Evolutionary conservation across 1,140 invertebrate genomes (phyloP).

Genomic region (Apolygus lucorum): DNA sequence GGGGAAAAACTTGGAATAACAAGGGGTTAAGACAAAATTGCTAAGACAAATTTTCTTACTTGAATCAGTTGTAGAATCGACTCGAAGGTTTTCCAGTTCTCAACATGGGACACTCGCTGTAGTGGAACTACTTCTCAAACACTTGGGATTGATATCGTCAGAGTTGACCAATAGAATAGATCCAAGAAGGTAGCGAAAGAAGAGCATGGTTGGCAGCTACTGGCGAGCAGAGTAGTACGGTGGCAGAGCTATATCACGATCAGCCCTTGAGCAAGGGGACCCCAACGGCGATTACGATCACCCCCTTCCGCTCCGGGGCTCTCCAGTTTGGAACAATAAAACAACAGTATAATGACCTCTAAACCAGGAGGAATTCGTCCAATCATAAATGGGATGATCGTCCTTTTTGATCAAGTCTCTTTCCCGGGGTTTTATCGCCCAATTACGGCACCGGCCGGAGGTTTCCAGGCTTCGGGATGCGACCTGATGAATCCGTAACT

Average conservation of each 20-base stretch:
- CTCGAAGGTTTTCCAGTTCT: no score
- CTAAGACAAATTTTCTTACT: no score
- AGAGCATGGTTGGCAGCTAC: no score
- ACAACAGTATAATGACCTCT: background rate
- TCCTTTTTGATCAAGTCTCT: background rate
- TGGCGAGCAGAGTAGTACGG: background rate
- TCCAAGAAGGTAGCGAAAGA: no score
- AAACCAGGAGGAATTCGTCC: background rate
- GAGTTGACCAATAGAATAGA: no score
- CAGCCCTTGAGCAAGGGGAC: background rate
- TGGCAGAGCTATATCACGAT: background rate
- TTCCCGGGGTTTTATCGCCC: background rate
- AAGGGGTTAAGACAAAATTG: no score
- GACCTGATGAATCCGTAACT: background rate
- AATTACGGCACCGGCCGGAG: background rate
- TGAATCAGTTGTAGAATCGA: no score
- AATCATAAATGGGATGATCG: background rate
- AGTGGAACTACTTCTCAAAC: no score
- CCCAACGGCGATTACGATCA: background rate
- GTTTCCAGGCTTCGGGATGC: background rate
- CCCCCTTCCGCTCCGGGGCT: background rate
- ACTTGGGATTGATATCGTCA: no score
- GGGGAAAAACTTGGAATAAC: no score
- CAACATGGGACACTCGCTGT: no score
- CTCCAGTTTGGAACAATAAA: background rate